Conservation (phyloP, 2,797 vertebrate species). For the Pachyuromys duprasi region DNA sequence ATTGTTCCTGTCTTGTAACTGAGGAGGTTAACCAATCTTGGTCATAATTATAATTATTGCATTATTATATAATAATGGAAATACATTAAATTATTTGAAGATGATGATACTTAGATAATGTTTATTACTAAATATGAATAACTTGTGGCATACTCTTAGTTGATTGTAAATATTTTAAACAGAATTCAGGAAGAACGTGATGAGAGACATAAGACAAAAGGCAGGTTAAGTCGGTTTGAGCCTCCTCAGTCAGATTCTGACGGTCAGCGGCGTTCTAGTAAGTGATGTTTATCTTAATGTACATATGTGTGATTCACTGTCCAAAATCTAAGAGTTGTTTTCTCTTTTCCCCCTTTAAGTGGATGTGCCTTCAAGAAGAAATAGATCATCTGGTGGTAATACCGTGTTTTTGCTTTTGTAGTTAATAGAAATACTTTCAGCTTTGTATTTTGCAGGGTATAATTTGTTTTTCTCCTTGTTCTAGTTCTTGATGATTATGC, state of each 20-base stretch:
- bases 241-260: constrained; percentile 94
- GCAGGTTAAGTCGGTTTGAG: constrained; percentile 97
- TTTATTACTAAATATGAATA: constrained; percentile 31
- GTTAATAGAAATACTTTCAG: constrained; percentile 64
- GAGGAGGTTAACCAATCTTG: neutral
- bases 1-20: neutral
- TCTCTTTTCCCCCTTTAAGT: constrained; percentile 91
- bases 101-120: neutral
- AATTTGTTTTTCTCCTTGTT: constrained; percentile 68
- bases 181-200: constrained; percentile 99
- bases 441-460: constrained; percentile 81
- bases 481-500: constrained; percentile 98
- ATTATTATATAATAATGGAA: neutral
- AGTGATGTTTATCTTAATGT: constrained; percentile 86
- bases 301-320: constrained; percentile 83
- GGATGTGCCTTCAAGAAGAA: constrained; percentile 99
- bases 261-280: constrained; percentile 94
- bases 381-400: constrained; percentile 99
- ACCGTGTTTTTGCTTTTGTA: constrained; percentile 84
- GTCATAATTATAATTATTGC: neutral
- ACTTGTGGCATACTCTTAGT: constrained; percentile 40
- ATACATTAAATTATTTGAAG: constrained; percentile 38
- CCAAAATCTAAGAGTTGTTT: constrained; percentile 80
- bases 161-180: constrained; percentile 72
- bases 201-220: constrained; percentile 98